Conservation (phyloP, 1,140 invertebrate species). For the Prorops nasuta region DNA sequence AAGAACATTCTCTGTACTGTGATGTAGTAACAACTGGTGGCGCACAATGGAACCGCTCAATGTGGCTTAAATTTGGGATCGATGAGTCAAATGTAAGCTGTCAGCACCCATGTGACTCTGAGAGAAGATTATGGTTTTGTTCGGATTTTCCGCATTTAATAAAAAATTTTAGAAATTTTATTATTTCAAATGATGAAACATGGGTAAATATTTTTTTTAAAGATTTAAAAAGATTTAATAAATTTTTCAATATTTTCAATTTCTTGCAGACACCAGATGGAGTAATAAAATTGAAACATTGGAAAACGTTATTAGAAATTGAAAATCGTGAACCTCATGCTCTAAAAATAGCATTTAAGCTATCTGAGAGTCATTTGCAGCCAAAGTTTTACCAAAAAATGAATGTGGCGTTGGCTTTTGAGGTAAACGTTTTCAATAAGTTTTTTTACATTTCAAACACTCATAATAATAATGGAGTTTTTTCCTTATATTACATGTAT, state of each 20-base stretch:
- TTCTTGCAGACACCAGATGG: slow-evolving; percentile 20
- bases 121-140: slow-evolving; percentile 18
- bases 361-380: slow-evolving; percentile 11
- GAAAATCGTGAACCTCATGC: slow-evolving; percentile 9
- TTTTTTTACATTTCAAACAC: not conserved
- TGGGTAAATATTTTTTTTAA: not conserved
- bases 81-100: slow-evolving; percentile 1
- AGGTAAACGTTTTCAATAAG: not conserved
- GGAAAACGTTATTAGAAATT: slow-evolving; percentile 7
- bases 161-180: slow-evolving; percentile 16
- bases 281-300: slow-evolving; percentile 11
- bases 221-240: not conserved
- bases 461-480: too few relatives aligned
- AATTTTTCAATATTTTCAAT: slow-evolving; percentile 1
- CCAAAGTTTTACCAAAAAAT: slow-evolving; percentile 17
- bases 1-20: slow-evolving; percentile 18
- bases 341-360: slow-evolving; percentile 15
- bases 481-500: too few relatives aligned
- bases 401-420: slow-evolving; percentile 4
- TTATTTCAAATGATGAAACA: not conserved
- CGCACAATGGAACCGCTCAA: slow-evolving; percentile 20
- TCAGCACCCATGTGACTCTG: slow-evolving; percentile 11
- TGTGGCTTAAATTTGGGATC: slow-evolving; percentile 23
- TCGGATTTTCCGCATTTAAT: slow-evolving; percentile 21
- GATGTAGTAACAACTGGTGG: slow-evolving; percentile 23